Conservation (phyloP, 2,113 vertebrate genomes). For the Stegostoma tigrinum region DNA sequence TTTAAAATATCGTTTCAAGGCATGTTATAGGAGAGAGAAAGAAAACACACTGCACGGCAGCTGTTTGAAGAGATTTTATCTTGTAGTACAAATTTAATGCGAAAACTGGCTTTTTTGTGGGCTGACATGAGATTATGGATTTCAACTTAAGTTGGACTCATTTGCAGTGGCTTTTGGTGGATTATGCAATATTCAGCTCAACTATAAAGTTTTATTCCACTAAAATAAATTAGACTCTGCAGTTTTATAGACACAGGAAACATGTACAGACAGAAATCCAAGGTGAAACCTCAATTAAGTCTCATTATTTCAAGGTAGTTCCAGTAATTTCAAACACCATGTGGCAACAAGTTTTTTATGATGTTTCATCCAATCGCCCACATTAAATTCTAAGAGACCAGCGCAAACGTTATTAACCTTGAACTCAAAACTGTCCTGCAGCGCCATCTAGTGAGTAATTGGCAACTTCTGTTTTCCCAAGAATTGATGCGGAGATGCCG, state of each 20-base stretch:
- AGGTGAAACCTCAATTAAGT: neutral
- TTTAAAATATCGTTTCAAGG: neutral
- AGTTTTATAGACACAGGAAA: conserved; percentile 5
- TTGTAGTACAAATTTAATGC: neutral
- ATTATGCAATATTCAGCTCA: neutral
- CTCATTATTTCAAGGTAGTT: neutral
- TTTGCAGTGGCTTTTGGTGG: neutral
- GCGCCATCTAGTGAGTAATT: conserved; percentile 1
- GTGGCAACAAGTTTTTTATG: neutral
- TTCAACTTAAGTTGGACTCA: neutral
- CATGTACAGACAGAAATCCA: neutral
- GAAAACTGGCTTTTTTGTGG: neutral
- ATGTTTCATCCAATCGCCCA: neutral
- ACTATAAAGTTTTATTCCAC: neutral
- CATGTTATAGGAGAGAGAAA: neutral
- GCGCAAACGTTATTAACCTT: neutral
- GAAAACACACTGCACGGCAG: neutral
- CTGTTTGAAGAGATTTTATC: neutral
- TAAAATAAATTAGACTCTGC: neutral
- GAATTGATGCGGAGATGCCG: neutral
- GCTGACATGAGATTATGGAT: neutral
- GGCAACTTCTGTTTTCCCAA: neutral
- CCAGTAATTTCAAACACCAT: neutral
- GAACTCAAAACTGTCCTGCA: neutral
- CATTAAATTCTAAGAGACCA: neutral